Base-by-base conservation (phyloP, 2,113 vertebrate species). In the Hypocryptadius cinnamomeus region DNA sequence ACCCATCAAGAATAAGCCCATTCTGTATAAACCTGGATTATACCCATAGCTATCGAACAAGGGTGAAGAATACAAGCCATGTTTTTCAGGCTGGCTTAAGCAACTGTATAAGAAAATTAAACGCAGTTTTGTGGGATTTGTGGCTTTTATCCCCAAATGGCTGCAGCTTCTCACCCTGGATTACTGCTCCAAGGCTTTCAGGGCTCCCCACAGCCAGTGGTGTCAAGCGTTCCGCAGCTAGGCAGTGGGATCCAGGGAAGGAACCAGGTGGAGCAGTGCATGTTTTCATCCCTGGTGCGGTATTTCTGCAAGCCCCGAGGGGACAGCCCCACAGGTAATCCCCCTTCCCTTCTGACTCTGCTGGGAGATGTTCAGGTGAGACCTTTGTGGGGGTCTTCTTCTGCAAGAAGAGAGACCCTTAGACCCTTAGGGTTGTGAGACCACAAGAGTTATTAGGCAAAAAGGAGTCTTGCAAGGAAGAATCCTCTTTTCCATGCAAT, bases 181-280 rank as follows among this genome's bases (percentile, higher is more conserved):
- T 39, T 51, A 11, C 45, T 50, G 5, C 19, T 45, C 12, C 14
- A 56, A 91, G 88, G 80, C 54, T 84, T 80, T 45, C 73, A 88
- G 84, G 37, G 40, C 10, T 60, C 24, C 18, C 64, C 5, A 2
- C 37, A 61, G 47, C 15, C 37, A 22, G 31, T 3, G 3, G 15
- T 12, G 8, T 51, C 14, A 5, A n/a, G 28, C 0, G 0, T 6
- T 44, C 31, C 17, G 0, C 40, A 8, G 24, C 31, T 13, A 20
- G 11, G 15, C 50, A 11, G 11, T 15, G 73, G 45, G 56, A 39
- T 14, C 17, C 13, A 1, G 7, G 73, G 21, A 39, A 70, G 21
- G 28, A 74, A 45, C 21, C 20, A 42, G 13, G 35, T 13, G 11
- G 68, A 93, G 9, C 56, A 8, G 10, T 22, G 30, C 19, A 5